Evolutionary conservation across 2,888 invertebrate species (phyloP).

Genomic region (Aproaerema taeniolella): DNA sequence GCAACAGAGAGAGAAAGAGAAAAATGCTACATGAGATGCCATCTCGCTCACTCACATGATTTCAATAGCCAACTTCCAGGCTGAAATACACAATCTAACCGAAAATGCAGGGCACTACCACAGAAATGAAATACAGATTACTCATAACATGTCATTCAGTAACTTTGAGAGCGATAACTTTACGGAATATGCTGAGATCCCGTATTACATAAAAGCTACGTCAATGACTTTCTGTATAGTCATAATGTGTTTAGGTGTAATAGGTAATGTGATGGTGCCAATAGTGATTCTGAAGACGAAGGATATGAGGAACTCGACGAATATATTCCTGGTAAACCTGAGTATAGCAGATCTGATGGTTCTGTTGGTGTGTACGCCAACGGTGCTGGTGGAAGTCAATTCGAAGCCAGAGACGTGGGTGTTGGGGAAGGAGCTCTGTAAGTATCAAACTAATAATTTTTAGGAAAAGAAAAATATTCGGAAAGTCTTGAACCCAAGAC

Average conservation of each 20-base stretch:
- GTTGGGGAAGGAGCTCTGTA: constrained; percentile 94
- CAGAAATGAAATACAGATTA: background rate
- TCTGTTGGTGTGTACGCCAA: constrained; percentile 93
- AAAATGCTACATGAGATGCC: constrained; percentile 42
- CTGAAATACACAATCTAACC: constrained; percentile 33
- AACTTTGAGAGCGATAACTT: constrained; percentile 44
- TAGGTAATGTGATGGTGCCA: constrained; percentile 96
- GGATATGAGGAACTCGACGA: constrained; percentile 96
- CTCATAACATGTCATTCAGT: background rate
- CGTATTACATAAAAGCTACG: constrained; percentile 90
- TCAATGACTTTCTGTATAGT: constrained; percentile 93
- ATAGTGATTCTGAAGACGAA: constrained; percentile 94
- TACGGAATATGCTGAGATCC: constrained; percentile 79
- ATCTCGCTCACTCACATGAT: constrained; percentile 58
- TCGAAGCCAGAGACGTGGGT: constrained; percentile 95
- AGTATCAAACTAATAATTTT: constrained; percentile 70
- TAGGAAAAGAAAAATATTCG: no score
- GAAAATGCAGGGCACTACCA: constrained; percentile 29
- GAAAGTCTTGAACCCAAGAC: background rate
- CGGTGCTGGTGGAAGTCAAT: constrained; percentile 95
- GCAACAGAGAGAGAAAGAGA: constrained; percentile 14
- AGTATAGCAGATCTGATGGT: constrained; percentile 96
- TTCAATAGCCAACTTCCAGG: constrained; percentile 57
- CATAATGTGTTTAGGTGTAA: constrained; percentile 92
- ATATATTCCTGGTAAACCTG: constrained; percentile 95